Percentiles rank a stretch among this genome's conserved stretches.
Evolutionary conservation across 2,888 invertebrate species (phyloP).

Genomic region (Iphiclides podalirius): DNA sequence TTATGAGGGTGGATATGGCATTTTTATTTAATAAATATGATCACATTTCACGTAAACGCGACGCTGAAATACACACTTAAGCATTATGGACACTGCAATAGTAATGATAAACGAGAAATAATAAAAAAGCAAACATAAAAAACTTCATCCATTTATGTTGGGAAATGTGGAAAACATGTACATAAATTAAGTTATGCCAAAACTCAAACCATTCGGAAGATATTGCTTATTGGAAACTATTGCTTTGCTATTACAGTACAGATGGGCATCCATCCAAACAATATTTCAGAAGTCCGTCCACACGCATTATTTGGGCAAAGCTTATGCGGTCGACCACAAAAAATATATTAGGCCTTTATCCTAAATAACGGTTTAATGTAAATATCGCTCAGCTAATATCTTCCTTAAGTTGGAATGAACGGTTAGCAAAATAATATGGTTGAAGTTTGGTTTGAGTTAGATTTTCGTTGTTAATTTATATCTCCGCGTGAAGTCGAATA

Average conservation of each 20-base stretch:
- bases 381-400: no score
- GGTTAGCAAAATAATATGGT: conserved; percentile 8
- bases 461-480: no score
- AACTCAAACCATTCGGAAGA: conserved; percentile 48
- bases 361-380: conserved; percentile 17
- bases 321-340: conserved; percentile 20
- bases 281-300: conserved; percentile 39
- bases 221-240: conserved; percentile 64
- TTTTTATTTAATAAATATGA: neutral
- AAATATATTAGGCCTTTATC: conserved; percentile 21
- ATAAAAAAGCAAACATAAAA: conserved; percentile 15
- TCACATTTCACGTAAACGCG: neutral
- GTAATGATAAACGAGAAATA: neutral
- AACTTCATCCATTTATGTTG: conserved; percentile 24
- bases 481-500: no score
- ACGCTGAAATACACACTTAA: neutral
- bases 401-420: conserved; percentile 4
- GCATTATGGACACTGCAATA: neutral
- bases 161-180: conserved; percentile 36
- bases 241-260: conserved; percentile 41
- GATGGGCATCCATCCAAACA: conserved; percentile 43
- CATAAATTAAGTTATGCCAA: conserved; percentile 46
- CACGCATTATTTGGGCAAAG: conserved; percentile 29
- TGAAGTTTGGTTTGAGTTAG: no score
- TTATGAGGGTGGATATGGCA: neutral